Percentiles rank a stretch among this genome's conserved stretches.
These are phyloP conservation scores for Cristatella mucedo DNA, from an alignment of 2,888 invertebrate species.

Conservation along the genomic window DNA sequence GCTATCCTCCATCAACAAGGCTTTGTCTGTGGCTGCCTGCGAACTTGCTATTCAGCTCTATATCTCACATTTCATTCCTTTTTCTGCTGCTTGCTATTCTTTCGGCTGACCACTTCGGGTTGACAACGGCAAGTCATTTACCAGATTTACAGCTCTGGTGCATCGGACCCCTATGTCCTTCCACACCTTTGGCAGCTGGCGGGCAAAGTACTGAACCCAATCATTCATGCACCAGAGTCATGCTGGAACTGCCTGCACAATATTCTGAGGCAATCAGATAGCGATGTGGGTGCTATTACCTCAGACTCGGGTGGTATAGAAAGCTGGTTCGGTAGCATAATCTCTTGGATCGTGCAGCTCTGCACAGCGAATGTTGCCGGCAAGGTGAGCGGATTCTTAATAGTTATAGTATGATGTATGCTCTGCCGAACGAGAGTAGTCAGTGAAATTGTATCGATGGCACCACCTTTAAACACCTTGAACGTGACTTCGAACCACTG, in stretches of 20 bases:
- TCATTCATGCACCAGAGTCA: no score
- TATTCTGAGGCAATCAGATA: background rate
- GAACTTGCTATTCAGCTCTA: no score
- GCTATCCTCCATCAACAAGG: no score
- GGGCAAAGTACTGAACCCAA: no score
- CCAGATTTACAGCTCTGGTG: no score
- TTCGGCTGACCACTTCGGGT: no score
- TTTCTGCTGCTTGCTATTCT: no score
- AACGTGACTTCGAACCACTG: slow-evolving; percentile 35
- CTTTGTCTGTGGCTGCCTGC: no score
- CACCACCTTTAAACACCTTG: slow-evolving; percentile 27
- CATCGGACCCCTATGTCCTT: no score
- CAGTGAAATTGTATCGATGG: slow-evolving; percentile 27
- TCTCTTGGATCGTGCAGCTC: slow-evolving; percentile 26
- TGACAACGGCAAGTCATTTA: no score
- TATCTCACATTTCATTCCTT: no score
- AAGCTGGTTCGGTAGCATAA: slow-evolving; percentile 28
- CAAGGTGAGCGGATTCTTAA: slow-evolving; percentile 33
- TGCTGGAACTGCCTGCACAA: background rate
- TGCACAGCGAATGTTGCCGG: slow-evolving; percentile 29
- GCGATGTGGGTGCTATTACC: slow-evolving; percentile 17
- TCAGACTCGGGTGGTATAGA: slow-evolving; percentile 30
- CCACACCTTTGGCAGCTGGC: no score
- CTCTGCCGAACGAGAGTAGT: slow-evolving; percentile 34
- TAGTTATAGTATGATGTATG: slow-evolving; percentile 25